Evolutionary conservation across 2,888 invertebrate genomes (phyloP), one percentile per base, ranked within the genome.

Genomic region (Resseliella maxima): DNA sequence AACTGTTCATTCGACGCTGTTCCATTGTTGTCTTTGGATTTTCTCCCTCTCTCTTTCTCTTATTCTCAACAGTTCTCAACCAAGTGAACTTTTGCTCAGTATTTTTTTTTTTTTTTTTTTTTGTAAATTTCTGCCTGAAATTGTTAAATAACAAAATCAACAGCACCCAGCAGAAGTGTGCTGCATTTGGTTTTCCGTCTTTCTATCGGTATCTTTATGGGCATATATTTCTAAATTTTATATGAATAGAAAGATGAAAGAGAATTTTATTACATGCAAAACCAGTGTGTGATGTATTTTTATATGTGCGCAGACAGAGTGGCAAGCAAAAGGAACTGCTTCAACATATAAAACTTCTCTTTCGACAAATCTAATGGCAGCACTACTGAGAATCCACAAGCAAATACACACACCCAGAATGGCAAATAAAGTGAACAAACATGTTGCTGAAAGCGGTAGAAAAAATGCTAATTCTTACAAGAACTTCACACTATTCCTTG

Each of bases 231-330:
- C 38, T 83, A 83, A 38, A 83, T n/a, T 38, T 38, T 38, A 83
- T 83, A 38, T 83, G 36, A 83, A 38, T n/a, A 83, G 83, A 36
- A 31, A 83, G 38, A 83, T 83, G 83, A 83, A 83, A 83, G 83
- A 36, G 83, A 83, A 38, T 83, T 83, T 83, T 83, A 83, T 83
- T 83, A 83, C 83, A 83, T 83, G 83, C 83, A 83, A 83, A 83
- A 83, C 83, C 38, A 83, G 83, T 83, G 83, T 38, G 21, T 38
- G 59, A 59, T 59, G 59, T 59, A 59, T 59, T 59, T 59, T 59
- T n/a, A 24, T 59, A 24, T 59, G 59, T 24, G 24, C 41, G 6
- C 36, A 83, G 83, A 38, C 83, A 38, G 24, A 24, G 8, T 83
- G 36, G 38, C 72, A 72, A 35, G 31, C 72, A 31, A 27, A 72